Conservation (phyloP, 2,113 vertebrate genomes). For the Salvelinus sp. region DNA sequence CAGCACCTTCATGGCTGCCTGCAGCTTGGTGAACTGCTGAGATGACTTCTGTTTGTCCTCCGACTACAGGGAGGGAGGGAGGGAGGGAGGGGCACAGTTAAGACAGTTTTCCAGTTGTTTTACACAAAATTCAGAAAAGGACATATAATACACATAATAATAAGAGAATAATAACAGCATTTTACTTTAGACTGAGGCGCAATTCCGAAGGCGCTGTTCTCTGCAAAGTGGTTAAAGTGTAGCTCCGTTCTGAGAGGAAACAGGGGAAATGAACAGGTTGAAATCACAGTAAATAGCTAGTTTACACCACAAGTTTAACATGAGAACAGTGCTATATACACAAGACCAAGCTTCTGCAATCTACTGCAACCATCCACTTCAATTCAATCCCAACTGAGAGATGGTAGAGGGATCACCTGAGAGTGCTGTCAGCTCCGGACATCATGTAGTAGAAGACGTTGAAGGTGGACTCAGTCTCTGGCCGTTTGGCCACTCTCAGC, state of each 20-base stretch:
- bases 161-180: too few relatives aligned
- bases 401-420: constrained; percentile 74
- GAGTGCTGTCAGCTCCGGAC: constrained; percentile 84
- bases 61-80: constrained; percentile 61
- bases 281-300: constrained; percentile 1
- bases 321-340: too few relatives aligned
- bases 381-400: too few relatives aligned
- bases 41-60: constrained; percentile 93
- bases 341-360: too few relatives aligned
- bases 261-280: not conserved
- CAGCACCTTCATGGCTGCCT: constrained; percentile 95
- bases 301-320: not conserved
- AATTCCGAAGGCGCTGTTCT: constrained; percentile 91
- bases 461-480: constrained; percentile 85
- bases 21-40: constrained; percentile 94
- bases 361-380: too few relatives aligned
- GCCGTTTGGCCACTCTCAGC: constrained; percentile 84
- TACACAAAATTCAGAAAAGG: not conserved
- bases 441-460: constrained; percentile 95
- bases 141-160: not conserved
- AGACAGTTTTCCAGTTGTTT: not conserved
- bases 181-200: constrained; percentile 83
- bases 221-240: constrained; percentile 92
- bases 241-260: constrained; percentile 85
- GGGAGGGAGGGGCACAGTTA: too few relatives aligned